phyloP scores from a whole-genome alignment of 2,797 vertebrate species.

The Luscinia luscinia region DNA sequence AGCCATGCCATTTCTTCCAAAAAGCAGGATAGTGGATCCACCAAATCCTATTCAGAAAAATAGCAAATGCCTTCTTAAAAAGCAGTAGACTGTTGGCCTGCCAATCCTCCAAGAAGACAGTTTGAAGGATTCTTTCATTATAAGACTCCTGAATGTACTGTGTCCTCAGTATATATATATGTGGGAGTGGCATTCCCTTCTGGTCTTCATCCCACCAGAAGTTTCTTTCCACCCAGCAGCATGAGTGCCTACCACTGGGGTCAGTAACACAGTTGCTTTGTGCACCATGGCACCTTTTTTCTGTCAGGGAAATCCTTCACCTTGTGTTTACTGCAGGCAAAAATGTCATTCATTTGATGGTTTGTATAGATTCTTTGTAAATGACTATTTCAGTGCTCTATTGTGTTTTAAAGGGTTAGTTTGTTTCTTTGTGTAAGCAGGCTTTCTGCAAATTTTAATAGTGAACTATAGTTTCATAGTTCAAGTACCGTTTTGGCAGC shows the following conservation, averaged over 20 bases:
- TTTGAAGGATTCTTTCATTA: not conserved
- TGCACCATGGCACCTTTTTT: not conserved
- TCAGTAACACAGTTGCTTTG: not conserved
- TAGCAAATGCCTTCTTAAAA: not conserved
- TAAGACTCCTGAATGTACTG: not conserved
- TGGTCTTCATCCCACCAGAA: not conserved
- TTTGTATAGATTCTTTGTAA: not conserved
- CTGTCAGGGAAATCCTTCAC: not conserved
- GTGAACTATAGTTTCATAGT: not conserved
- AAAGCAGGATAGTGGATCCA: not conserved
- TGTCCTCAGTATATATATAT: not conserved
- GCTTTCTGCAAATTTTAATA: not conserved
- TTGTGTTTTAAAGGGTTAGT: rapidly evolving
- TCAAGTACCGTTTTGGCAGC: not conserved
- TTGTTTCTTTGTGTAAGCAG: not conserved
- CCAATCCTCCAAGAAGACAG: not conserved
- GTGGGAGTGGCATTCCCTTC: not conserved
- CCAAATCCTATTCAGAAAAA: not conserved
- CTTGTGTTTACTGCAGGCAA: not conserved
- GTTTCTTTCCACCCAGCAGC: not conserved
- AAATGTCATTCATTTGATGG: not conserved
- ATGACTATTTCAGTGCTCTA: not conserved
- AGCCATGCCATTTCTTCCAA: not conserved
- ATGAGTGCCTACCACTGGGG: not conserved
- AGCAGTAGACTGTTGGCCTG: not conserved